Percentiles rank a stretch among this genome's conserved stretches.
Evolutionary conservation across 2,113 vertebrate genomes (phyloP).

Genomic region (Mormyrus iriodes): DNA sequence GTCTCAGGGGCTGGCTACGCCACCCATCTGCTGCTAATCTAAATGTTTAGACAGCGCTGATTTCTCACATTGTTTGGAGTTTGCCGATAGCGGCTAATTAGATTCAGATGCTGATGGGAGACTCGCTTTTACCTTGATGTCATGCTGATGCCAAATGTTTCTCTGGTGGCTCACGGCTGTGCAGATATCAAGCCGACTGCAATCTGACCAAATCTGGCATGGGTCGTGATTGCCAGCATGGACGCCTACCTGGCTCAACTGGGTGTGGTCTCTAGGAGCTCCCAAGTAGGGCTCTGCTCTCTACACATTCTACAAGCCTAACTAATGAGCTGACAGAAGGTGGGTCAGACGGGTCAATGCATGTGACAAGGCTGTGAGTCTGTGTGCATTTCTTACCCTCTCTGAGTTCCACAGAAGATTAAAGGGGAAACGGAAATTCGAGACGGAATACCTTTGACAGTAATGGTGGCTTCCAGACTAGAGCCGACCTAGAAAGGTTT

Average conservation of each 20-base stretch:
- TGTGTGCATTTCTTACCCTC: not conserved
- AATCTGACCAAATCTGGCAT: not conserved
- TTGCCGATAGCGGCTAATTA: slow-evolving; percentile 33
- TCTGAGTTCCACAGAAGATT: not conserved
- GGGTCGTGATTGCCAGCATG: not conserved
- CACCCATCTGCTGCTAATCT: slow-evolving; percentile 23
- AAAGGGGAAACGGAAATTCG: not conserved
- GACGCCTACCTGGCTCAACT: not conserved
- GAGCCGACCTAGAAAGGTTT: not conserved
- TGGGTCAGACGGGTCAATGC: not conserved
- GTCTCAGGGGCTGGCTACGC: slow-evolving; percentile 18
- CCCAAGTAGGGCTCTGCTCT: not conserved
- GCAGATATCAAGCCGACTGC: not conserved
- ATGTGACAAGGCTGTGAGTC: not conserved
- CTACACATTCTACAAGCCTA: not conserved
- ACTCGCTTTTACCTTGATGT: slow-evolving; percentile 22
- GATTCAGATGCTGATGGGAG: slow-evolving; percentile 28
- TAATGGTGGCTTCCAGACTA: not conserved
- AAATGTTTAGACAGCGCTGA: slow-evolving; percentile 21
- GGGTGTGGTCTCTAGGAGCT: not conserved
- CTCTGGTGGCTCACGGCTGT: slow-evolving; percentile 3
- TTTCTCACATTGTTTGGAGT: slow-evolving; percentile 27
- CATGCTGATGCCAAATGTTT: slow-evolving; percentile 23
- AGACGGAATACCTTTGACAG: not conserved
- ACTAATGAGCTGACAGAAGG: not conserved